A percentile compares a stretch with the other conserved stretches of the same genome.
These are phyloP conservation scores for Diabrotica virgifera DNA, from an alignment of 1,140 invertebrate genomes.

Conservation along the genomic window DNA sequence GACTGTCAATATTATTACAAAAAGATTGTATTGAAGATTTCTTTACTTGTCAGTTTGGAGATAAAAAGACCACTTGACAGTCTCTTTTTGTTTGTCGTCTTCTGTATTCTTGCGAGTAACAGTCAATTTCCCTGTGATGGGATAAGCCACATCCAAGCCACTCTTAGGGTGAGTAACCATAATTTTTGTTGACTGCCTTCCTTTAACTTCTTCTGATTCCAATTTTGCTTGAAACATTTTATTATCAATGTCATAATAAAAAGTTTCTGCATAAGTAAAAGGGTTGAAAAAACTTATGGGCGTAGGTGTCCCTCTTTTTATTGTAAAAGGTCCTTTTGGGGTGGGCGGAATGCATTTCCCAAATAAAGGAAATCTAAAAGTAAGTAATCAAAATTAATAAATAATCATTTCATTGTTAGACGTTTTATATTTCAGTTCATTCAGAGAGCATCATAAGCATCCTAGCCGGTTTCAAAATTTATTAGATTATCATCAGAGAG, in stretches of 20 bases:
- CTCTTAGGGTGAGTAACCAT: constrained; percentile 14
- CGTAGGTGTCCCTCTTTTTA: constrained; percentile 16
- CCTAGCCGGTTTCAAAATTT: no score
- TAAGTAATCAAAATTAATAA: background rate
- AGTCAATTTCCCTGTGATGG: constrained; percentile 30
- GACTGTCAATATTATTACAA: no score
- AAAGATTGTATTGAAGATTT: no score
- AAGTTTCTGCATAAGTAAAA: constrained; percentile 28
- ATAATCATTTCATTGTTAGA: no score
- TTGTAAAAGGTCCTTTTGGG: constrained; percentile 35
- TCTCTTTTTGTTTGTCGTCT: background rate
- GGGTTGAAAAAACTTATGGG: constrained; percentile 34
- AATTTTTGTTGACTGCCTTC: constrained; percentile 24
- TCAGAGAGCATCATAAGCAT: no score
- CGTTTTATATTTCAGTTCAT: no score
- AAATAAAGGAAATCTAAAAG: constrained; percentile 34
- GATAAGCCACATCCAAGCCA: constrained; percentile 12
- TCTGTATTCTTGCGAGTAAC: constrained; percentile 10
- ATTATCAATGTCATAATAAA: constrained; percentile 26
- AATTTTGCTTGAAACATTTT: constrained; percentile 28
- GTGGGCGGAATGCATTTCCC: constrained; percentile 31
- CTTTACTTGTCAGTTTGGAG: constrained; percentile 8
- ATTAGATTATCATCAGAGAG: no score
- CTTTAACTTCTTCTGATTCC: constrained; percentile 19
- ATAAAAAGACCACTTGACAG: constrained; percentile 17